These are phyloP conservation scores for Acanthiza pusilla DNA, from an alignment of 2,797 vertebrate species.

Conservation along the genomic window DNA sequence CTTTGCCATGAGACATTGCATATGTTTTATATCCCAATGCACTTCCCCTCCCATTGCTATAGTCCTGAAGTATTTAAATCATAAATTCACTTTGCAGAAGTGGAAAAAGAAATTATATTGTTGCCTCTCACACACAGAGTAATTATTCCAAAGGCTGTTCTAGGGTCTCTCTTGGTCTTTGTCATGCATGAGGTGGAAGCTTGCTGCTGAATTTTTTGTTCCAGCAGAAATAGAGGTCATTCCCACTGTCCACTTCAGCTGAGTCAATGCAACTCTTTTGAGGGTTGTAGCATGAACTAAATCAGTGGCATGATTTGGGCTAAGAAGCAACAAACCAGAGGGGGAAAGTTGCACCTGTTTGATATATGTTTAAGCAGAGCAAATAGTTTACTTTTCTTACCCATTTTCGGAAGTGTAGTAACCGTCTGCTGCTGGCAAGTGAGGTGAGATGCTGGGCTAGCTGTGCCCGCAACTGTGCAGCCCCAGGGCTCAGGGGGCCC, in stretches of 20 bases:
- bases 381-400: neutral
- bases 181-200: neutral
- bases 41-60: neutral
- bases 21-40: neutral
- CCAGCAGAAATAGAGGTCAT: neutral
- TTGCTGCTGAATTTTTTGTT: neutral
- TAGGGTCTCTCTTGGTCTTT: neutral
- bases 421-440: neutral
- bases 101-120: neutral
- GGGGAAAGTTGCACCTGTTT: neutral
- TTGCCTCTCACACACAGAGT: neutral
- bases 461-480: neutral
- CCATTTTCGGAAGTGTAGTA: neutral
- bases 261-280: neutral
- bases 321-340: neutral
- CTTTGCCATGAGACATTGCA: neutral
- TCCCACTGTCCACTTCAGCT: neutral
- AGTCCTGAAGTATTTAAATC: neutral
- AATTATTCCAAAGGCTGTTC: neutral
- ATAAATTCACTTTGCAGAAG: neutral
- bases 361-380: neutral
- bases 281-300: neutral
- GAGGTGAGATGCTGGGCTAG: accelerated
- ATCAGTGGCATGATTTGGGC: neutral
- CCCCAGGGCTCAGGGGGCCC: neutral